phyloP scores from a whole-genome alignment of 2,113 vertebrate species.

The Stictonetta naevosa region DNA sequence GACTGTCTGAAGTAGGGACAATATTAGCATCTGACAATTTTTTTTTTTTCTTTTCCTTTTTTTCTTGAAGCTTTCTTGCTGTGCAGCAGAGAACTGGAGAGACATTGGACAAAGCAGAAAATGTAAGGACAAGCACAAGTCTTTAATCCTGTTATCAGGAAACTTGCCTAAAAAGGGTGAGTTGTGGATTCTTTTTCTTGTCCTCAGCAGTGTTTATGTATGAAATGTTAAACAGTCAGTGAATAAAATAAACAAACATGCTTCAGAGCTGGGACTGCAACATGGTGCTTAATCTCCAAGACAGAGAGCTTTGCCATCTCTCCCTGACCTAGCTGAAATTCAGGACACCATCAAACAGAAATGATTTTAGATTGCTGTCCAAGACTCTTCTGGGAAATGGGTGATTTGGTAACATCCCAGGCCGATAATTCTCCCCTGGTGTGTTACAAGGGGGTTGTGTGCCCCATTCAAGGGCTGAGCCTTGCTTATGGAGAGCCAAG shows the following conservation, averaged over 20 bases:
- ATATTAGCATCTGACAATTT: background rate
- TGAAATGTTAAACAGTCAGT: background rate
- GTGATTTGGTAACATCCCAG: background rate
- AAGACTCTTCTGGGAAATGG: background rate
- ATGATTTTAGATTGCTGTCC: background rate
- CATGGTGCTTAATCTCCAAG: background rate
- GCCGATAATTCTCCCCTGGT: background rate
- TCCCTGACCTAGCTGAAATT: background rate
- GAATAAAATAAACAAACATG: conserved; percentile 1
- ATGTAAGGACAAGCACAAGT: background rate
- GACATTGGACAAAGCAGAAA: background rate
- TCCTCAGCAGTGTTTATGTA: background rate
- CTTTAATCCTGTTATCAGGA: background rate
- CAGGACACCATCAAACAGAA: background rate
- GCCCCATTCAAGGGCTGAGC: background rate
- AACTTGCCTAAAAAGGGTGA: background rate
- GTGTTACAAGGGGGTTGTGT: background rate
- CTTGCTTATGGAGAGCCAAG: background rate
- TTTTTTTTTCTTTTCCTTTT: background rate
- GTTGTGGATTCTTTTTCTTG: background rate
- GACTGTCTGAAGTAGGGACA: background rate
- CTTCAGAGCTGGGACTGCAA: background rate
- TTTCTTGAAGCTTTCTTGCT: background rate
- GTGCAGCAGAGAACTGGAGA: background rate
- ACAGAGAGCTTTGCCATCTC: background rate